These are phyloP conservation scores for Sebastes vulpes DNA, from an alignment of 2,797 vertebrate species.

Conservation along the genomic window DNA sequence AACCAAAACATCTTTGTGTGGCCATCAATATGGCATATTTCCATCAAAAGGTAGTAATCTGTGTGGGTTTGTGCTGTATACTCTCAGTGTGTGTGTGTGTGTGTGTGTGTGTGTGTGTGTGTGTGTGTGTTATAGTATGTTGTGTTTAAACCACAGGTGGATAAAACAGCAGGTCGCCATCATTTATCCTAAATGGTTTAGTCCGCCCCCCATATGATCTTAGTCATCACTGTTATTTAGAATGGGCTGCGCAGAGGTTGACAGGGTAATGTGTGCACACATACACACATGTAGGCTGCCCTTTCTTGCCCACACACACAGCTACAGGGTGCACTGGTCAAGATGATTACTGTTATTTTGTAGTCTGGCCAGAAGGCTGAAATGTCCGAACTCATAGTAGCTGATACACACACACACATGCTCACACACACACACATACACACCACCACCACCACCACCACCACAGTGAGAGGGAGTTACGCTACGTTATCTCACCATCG, in stretches of 20 bases:
- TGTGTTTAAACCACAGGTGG: constrained; percentile 51
- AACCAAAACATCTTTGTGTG: constrained; percentile 6
- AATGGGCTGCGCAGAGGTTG: constrained; percentile 36
- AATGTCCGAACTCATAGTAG: constrained; percentile 39
- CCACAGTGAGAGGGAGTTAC: constrained; percentile 31
- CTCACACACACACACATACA: constrained; percentile 13
- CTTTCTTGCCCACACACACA: constrained; percentile 15
- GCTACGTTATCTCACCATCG: constrained; percentile 52
- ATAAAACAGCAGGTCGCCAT: constrained; percentile 43
- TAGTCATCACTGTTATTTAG: constrained; percentile 67
- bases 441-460: neutral
- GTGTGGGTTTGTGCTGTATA: neutral
- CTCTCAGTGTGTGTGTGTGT: neutral
- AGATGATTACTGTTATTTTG: constrained; percentile 73
- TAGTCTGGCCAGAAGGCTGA: constrained; percentile 56
- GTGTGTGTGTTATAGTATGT: neutral
- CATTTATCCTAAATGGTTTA: constrained; percentile 59
- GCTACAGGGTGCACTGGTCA: constrained; percentile 59
- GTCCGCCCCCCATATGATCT: constrained; percentile 48
- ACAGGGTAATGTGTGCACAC: neutral
- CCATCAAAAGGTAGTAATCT: constrained; percentile 14
- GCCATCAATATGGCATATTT: neutral
- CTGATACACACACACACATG: neutral
- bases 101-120: neutral
- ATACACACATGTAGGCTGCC: neutral